Evolutionary conservation across 1,140 invertebrate species (phyloP).

Genomic region (Diuraphis noxia): DNA sequence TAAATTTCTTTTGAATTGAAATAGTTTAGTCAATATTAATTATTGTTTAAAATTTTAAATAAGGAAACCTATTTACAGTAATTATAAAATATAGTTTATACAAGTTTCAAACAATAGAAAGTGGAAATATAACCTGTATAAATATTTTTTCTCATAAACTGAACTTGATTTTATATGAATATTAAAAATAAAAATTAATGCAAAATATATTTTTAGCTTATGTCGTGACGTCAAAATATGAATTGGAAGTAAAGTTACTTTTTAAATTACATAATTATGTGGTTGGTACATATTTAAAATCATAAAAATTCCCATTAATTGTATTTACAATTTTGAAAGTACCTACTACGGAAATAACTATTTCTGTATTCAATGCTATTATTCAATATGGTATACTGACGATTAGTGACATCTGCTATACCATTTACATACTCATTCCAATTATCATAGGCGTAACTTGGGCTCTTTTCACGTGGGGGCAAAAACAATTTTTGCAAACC

Average conservation of each 20-base stretch:
- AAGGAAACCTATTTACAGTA: constrained; percentile 7
- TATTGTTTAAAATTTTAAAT: neutral
- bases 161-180: neutral
- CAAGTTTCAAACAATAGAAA: constrained; percentile 27
- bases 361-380: neutral
- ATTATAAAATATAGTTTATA: neutral
- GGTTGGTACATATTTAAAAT: neutral
- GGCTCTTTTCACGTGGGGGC: no score
- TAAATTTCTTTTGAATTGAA: neutral
- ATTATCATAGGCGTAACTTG: no score
- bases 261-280: neutral
- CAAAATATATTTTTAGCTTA: neutral
- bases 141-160: neutral
- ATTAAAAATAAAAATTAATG: neutral
- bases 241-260: neutral
- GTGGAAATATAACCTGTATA: neutral
- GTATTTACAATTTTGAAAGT: neutral
- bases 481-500: no score
- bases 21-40: neutral
- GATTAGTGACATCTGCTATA: neutral
- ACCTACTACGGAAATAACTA: neutral
- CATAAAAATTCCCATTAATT: neutral
- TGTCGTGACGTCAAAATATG: neutral
- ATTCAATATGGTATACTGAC: neutral
- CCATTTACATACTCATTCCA: neutral